Evolutionary conservation across 2,888 invertebrate genomes (phyloP), one percentile per base, ranked within the genome.

Genomic region (Melikaiella ostensackeni): DNA sequence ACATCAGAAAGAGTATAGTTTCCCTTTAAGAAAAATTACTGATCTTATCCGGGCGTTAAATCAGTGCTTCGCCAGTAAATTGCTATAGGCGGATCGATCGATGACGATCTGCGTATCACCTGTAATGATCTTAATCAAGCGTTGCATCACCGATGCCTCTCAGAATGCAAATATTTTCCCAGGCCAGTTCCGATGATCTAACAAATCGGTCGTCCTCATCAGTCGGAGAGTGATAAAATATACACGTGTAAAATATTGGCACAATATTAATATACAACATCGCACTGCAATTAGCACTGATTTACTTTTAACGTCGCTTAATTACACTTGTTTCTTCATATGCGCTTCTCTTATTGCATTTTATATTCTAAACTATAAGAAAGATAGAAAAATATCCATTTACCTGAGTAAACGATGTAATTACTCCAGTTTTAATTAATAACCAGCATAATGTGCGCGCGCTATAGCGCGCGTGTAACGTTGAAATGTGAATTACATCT

Each of bases 181-280:
- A 66, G 66, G 66, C 66, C 46, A 66, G 64, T 38, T 42, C 64
- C 24, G 42, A 42, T 66, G 66, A 66, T 66, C 66, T 66, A 66
- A 66, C 42, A 66, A 66, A 42, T 66, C 66, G 66, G 46, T 66
- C 46, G 66, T 66, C 66, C 66, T 66, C 27, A 19, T 46, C 27
- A 19, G 38, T 19, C 38, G 11, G 66, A 66, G 27, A 66, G 46
- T 42, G 42, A 19, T 19, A 66, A 46, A 46, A 46, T 66, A 21
- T 66, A 27, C 66, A 66, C 46, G 46, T 27, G 66, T 46, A 66
- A 66, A 66, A 66, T 66, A 66, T 66, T 46, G 19, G 46, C 46
- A 46, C 27, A 66, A 66, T 46, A 38, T 46, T 66, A 27, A 66
- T 66, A 66, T 24, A 19, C 46, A 66, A n/a, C 66, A 46, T 46